Conservation (phyloP, 35 echinoderm and acorn worm species). For the Lytechinus pictus region DNA sequence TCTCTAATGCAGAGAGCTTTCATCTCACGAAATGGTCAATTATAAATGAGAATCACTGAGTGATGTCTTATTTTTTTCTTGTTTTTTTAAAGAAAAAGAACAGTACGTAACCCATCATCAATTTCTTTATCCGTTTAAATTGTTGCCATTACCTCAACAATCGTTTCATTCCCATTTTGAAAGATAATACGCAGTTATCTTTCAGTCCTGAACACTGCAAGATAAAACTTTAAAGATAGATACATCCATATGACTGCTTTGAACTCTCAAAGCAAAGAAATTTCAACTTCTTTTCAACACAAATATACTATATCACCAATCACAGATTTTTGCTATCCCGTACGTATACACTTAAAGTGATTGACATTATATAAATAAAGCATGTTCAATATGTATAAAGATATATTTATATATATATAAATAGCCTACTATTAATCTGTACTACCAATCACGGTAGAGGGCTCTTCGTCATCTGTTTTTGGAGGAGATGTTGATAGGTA, state of each 20-base stretch:
- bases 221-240: neutral
- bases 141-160: neutral
- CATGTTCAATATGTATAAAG: neutral
- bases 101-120: neutral
- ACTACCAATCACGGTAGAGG: slow-evolving; percentile 33
- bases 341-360: neutral
- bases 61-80: neutral
- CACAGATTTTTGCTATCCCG: neutral
- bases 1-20: too few species aligned
- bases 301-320: neutral
- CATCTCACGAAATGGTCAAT: too few species aligned
- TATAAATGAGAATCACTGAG: neutral
- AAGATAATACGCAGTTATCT: neutral
- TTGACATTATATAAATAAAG: neutral
- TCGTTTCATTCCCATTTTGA: neutral
- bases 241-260: neutral
- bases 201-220: neutral
- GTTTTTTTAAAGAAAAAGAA: neutral
- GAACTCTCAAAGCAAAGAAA: neutral
- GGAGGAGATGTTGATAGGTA: slow-evolving; percentile 45
- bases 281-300: neutral
- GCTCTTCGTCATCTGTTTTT: slow-evolving; percentile 39
- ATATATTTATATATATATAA: slow-evolving; percentile 1
- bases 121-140: neutral
- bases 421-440: neutral